Evolutionary conservation across 2,797 vertebrate genomes (phyloP).

Genomic region (Arrhamphus sclerolepis): DNA sequence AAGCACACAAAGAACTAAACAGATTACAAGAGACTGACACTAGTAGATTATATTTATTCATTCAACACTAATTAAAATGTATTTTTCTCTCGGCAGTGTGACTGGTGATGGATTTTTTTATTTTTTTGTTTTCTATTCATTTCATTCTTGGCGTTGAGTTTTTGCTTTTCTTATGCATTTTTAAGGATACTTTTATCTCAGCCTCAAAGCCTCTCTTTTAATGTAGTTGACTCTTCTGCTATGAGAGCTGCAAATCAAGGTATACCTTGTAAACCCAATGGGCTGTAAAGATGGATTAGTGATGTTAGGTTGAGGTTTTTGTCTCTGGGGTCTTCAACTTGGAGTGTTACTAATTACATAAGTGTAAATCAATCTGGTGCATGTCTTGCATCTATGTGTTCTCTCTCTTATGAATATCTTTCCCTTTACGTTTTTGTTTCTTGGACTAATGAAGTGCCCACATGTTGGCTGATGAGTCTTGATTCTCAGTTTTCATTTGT

Average conservation of each 20-base stretch:
- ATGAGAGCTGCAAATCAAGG: conserved; percentile 1
- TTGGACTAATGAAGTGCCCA: conserved; percentile 3
- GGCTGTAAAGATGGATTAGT: neutral
- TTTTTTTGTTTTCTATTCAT: conserved; percentile 11
- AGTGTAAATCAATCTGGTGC: too few relatives aligned
- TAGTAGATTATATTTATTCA: conserved; percentile 52
- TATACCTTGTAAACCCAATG: neutral
- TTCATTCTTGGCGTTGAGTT: conserved; percentile 27
- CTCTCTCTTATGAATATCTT: neutral
- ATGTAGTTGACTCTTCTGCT: neutral
- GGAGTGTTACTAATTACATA: too few relatives aligned
- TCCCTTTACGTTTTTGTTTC: neutral
- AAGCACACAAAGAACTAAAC: conserved; percentile 10
- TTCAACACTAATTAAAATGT: conserved; percentile 62
- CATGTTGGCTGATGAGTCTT: neutral
- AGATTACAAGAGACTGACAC: conserved; percentile 25
- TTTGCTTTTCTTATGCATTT: conserved; percentile 32
- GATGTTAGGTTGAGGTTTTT: neutral
- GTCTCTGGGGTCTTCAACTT: neutral
- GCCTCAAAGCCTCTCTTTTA: neutral
- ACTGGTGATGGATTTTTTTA: conserved; percentile 46
- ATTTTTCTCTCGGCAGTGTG: conserved; percentile 40
- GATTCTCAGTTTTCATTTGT: conserved; percentile 17
- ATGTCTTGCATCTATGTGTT: neutral
- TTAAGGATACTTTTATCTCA: conserved; percentile 22